Conservation (phyloP, 2,113 vertebrate species). For the Myrmecobius fasciatus region DNA sequence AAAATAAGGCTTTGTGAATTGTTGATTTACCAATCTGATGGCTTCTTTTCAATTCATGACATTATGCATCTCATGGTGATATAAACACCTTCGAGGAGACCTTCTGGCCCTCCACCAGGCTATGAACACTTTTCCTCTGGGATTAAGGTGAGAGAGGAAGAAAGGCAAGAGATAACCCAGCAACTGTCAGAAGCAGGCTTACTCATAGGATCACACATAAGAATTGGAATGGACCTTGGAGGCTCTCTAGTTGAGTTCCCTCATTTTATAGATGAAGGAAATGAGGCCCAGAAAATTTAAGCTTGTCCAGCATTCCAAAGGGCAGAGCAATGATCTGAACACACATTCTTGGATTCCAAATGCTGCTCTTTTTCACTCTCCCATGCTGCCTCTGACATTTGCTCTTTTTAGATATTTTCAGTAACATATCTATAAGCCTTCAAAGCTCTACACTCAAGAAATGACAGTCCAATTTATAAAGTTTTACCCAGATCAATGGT, state of each 20-base stretch:
- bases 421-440: neutral
- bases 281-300: neutral
- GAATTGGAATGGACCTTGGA: neutral
- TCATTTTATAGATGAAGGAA: neutral
- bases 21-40: neutral
- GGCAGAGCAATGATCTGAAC: neutral
- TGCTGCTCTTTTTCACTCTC: neutral
- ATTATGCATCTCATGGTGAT: neutral
- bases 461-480: neutral
- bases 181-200: neutral
- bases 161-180: neutral
- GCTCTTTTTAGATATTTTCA: neutral
- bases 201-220: neutral
- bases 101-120: neutral
- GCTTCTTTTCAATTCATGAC: conserved; percentile 23
- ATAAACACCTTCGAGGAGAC: neutral
- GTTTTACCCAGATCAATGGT: neutral
- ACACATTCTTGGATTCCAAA: neutral
- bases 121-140: neutral
- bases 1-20: neutral
- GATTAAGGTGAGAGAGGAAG: neutral
- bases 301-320: neutral
- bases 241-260: neutral
- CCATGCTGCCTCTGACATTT: neutral
- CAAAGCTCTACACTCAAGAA: neutral